Base-by-base conservation (phyloP, 2,888 invertebrate species). In the Pachycephus smyrnensis region DNA sequence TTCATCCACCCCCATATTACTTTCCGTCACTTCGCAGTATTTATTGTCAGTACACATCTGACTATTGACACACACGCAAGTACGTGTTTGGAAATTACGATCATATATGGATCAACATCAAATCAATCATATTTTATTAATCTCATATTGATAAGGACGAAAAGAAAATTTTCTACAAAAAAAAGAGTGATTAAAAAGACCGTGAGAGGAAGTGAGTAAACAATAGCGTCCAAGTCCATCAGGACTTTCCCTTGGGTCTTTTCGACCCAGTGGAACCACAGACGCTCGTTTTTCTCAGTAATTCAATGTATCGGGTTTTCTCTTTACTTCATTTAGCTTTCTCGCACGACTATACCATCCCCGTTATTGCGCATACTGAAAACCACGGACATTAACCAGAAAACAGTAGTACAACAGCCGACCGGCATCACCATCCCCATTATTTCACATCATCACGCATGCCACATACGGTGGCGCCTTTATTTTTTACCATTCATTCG, bases 311-410 rank as follows among this genome's bases (percentile, higher is more conserved):
- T 82, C 75, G 80, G 80, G 78, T 76, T 80, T 83, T 78, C 76
- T 69, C 81, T 79, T 82, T 80, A 79, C 82, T 81, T 80, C 82
- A 83, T 81, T 83, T 79, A 36, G n/a, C 73, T 76, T 15, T 55
- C 40, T 6, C 40, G 40, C 40, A 55, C 40, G 40, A 55, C 40
- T 55, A 23, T 55, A 55, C 40, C 40, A 55, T 55, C 23, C 40
- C 2, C 40, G 40, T 55, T 55, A 55, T 55, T 55, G 40, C 40
- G 23, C 40, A 55, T 55, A 55, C 6, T 23, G 40, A 55, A 55
- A 55, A 55, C 40, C 23, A 15, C 23, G 6, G 23, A 55, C 1
- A 55, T 55, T 55, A 55, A 23, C 40, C 40, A 55, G 40, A 55
- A 55, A 55, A 4, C 40, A 40, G 40, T 40, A 23, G 15, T 40